phyloP scores from a whole-genome alignment of 2,113 vertebrate genomes.

The Stomatorhinus ivindoensis region DNA sequence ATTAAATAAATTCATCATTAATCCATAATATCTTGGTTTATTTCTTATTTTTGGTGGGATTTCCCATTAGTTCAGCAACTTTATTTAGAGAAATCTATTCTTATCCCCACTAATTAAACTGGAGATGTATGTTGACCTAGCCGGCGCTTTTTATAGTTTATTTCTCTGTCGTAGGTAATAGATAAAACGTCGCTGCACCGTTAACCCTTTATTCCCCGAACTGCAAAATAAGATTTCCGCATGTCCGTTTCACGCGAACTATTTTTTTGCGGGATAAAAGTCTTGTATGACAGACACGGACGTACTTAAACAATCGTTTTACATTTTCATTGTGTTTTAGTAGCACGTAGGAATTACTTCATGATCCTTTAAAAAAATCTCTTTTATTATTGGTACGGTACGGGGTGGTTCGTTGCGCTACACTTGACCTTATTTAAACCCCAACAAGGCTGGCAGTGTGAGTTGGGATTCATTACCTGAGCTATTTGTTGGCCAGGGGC shows the following conservation, averaged over 20 bases:
- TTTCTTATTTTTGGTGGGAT: background rate
- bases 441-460: background rate
- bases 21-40: background rate
- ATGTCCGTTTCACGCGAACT: background rate
- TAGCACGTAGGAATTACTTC: background rate
- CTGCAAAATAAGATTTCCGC: background rate
- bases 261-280: background rate
- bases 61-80: background rate
- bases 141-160: background rate
- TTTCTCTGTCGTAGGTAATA: background rate
- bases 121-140: conserved; percentile 4
- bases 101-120: background rate
- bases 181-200: background rate
- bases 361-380: background rate
- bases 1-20: background rate
- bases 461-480: background rate
- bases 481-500: background rate
- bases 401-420: background rate
- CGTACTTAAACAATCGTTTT: background rate
- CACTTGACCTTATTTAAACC: background rate
- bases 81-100: conserved; percentile 7
- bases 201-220: background rate
- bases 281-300: background rate
- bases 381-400: background rate
- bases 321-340: background rate